Base-by-base conservation (phyloP, 2,113 vertebrate genomes). In the Heteronetta atricapilla region DNA sequence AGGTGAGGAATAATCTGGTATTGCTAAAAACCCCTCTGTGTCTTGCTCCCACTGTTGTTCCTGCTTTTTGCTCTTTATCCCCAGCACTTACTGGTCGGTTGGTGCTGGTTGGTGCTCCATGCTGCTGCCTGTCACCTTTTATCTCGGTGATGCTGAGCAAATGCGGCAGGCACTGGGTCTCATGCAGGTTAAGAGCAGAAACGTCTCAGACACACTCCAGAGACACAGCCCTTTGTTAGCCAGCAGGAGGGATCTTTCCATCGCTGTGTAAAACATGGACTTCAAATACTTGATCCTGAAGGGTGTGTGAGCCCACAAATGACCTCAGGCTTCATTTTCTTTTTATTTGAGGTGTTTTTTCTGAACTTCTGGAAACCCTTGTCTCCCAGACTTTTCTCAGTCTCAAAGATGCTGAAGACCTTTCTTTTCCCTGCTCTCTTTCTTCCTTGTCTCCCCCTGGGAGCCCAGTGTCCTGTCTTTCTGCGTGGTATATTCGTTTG, bases 31-130 rank as follows among this genome's bases (percentile, higher is more conserved):
- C 13, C 20, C 79, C 12, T 7, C 28, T 25, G 12, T 40, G 34
- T 63, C 62, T 44, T 40, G 21, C 28, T 91, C 3, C 25, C 38
- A 4, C 34, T 0, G 0, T 20, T 82, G 69, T 70, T 63, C 3
- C 0, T 59, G 29, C 22, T 6, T 72, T 72, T 58, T 91, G 40
- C 19, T 79, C 23, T 79, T 78, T 59, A 48, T 87, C 11, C 23
- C 9, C 0, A 4, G 4, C 4, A 8, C 19, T 53, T 40, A 60
- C 13, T 87, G 64, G 25, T 21, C 42, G 21, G 29, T 84, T 82
- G 40, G 56, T 87, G 33, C 50, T 91, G 68, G 23, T 66, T 86
- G 36, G 22, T 58, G 52, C 74, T 87, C 23, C 21, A 3, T 48
- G 9, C 0, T 3, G 18, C 36, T 84, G 36, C 70, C 59, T 82